Conservation (phyloP, 2,888 invertebrate genomes). For the Nineta flava region DNA sequence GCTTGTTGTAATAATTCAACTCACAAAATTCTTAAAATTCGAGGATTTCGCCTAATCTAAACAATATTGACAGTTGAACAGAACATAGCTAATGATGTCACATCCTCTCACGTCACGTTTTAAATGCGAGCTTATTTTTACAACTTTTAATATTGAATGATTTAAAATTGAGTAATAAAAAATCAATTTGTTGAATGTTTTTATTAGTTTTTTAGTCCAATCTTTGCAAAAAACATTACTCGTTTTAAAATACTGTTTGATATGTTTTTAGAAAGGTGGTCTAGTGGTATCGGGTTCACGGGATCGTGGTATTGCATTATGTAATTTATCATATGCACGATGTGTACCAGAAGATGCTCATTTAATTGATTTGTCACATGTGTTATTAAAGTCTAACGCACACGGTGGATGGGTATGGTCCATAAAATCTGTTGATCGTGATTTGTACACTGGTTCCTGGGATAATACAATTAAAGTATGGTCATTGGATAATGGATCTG, state of each 20-base stretch:
- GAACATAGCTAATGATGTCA: too few relatives aligned
- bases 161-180: too few relatives aligned
- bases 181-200: too few relatives aligned
- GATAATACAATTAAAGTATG: background rate
- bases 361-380: background rate
- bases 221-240: too few relatives aligned
- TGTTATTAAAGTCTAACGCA: background rate
- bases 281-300: constrained; percentile 1
- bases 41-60: too few relatives aligned
- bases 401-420: background rate
- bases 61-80: too few relatives aligned
- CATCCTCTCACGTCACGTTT: too few relatives aligned
- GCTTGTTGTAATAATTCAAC: too few relatives aligned
- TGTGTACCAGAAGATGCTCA: background rate
- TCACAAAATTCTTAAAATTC: too few relatives aligned
- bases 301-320: background rate
- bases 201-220: too few relatives aligned
- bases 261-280: background rate
- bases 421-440: background rate
- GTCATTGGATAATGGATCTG: background rate
- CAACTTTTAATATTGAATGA: too few relatives aligned
- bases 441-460: background rate
- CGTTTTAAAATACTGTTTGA: background rate
- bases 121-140: too few relatives aligned
- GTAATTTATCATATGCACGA: background rate